A percentile compares a stretch with the other conserved stretches of the same genome.
phyloP scores from a whole-genome alignment of 2,113 vertebrate genomes.

The Dermatemys mawii region DNA sequence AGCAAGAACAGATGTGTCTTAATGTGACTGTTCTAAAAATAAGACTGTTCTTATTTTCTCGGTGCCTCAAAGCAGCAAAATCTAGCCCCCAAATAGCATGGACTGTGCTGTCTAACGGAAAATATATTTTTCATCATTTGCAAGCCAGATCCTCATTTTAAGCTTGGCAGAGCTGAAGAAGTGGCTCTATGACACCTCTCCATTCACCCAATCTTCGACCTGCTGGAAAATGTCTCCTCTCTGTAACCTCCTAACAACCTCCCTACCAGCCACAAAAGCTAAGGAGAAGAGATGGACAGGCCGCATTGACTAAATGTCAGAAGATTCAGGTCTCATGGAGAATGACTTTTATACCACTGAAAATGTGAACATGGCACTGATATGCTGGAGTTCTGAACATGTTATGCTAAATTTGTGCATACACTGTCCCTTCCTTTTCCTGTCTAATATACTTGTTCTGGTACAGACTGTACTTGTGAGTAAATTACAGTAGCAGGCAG shows the following conservation, averaged over 20 bases:
- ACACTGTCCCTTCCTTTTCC: background rate
- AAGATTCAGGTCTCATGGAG: background rate
- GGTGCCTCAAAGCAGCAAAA: accelerated
- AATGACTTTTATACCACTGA: background rate
- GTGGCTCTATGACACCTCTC: background rate
- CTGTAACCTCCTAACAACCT: background rate
- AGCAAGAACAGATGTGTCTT: background rate
- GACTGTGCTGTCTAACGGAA: background rate
- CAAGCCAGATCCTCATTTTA: background rate
- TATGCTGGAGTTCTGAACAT: background rate
- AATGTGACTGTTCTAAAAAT: background rate
- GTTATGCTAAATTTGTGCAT: background rate
- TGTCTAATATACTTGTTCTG: background rate
- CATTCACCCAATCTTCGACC: background rate
- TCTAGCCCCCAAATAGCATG: background rate
- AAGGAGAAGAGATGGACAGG: background rate
- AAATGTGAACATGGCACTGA: background rate
- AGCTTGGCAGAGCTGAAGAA: background rate
- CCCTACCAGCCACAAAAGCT: background rate
- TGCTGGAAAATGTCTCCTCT: background rate
- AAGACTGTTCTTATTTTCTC: background rate
- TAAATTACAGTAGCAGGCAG: background rate
- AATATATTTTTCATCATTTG: background rate
- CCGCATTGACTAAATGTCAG: background rate
- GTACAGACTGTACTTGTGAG: background rate